phyloP scores from a whole-genome alignment of 1,140 invertebrate genomes.

The Steinernema feltiae region DNA sequence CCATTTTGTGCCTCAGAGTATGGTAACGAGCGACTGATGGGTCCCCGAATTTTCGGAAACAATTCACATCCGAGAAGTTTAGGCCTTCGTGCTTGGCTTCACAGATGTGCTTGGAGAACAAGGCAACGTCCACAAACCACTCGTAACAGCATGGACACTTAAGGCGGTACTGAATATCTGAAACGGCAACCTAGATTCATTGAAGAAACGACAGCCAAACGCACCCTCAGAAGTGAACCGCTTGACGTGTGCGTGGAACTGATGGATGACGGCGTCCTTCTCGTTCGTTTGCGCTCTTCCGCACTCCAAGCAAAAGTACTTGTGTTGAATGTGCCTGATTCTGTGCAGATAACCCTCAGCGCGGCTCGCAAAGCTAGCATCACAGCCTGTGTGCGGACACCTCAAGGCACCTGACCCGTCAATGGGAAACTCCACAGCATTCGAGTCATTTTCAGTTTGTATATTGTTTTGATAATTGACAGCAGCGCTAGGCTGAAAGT shows the following conservation, averaged over 20 bases:
- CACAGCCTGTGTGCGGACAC: background rate
- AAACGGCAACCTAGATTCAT: background rate
- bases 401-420: background rate
- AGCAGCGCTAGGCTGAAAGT: background rate
- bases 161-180: background rate
- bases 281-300: background rate
- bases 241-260: background rate
- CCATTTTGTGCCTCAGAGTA: background rate
- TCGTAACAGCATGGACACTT: background rate
- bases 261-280: background rate
- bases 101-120: background rate
- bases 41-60: background rate
- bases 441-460: background rate
- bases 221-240: background rate
- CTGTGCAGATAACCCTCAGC: background rate
- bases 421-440: background rate
- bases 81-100: background rate
- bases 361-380: background rate
- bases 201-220: background rate
- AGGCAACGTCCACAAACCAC: background rate
- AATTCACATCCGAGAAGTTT: background rate
- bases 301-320: background rate
- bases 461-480: background rate
- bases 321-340: background rate
- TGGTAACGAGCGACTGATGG: background rate